Evolutionary conservation across 2,888 invertebrate genomes (phyloP).

Genomic region (Trimorus sp.): DNA sequence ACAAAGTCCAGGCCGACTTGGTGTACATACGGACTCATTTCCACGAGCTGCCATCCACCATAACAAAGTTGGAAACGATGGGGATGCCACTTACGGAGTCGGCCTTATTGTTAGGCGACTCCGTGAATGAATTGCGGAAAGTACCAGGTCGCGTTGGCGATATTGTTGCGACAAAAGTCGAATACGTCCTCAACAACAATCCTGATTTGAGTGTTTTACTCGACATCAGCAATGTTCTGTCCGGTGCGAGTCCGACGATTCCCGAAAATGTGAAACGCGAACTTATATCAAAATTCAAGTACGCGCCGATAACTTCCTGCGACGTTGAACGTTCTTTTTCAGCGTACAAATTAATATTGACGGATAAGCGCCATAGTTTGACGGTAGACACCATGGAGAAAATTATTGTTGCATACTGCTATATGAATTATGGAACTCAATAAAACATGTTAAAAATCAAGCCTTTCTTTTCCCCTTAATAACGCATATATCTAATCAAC

Average conservation of each 20-base stretch:
- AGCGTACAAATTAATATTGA: too few relatives aligned
- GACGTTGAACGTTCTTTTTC: background rate
- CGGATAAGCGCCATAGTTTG: too few relatives aligned
- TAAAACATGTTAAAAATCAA: too few relatives aligned
- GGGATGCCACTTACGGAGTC: slow-evolving; percentile 8
- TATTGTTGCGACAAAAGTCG: slow-evolving; percentile 5
- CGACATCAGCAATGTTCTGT: background rate
- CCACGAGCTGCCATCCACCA: too few relatives aligned
- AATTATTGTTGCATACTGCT: too few relatives aligned
- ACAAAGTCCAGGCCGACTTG: slow-evolving; percentile 2
- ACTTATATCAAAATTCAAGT: background rate
- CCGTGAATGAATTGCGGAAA: background rate
- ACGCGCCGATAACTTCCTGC: slow-evolving; percentile 16
- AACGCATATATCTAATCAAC: too few relatives aligned
- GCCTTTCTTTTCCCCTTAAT: too few relatives aligned
- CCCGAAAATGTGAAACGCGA: background rate
- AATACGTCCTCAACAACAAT: slow-evolving; percentile 10
- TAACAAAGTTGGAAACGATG: slow-evolving; percentile 4
- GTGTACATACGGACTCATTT: slow-evolving; percentile 13
- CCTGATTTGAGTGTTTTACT: slow-evolving; percentile 6
- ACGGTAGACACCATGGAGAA: too few relatives aligned
- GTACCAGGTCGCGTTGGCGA: slow-evolving; percentile 7
- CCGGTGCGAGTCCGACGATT: background rate
- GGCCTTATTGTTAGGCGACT: background rate
- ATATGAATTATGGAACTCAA: too few relatives aligned